phyloP scores from a whole-genome alignment of 1,140 invertebrate genomes.

The Drosophila pachea region DNA sequence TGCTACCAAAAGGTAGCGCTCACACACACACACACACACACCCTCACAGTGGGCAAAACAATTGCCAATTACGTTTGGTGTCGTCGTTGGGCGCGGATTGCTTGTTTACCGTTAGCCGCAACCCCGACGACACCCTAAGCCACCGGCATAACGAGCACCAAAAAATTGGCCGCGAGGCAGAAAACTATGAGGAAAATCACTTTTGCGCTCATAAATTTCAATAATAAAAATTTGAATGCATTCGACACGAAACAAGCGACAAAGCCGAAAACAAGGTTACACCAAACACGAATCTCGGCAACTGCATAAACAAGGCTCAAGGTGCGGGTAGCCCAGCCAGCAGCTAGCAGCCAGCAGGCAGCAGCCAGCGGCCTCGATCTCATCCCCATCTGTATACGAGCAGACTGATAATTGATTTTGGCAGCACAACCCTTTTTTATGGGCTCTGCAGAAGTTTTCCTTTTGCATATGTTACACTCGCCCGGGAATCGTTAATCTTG shows the following conservation, averaged over 20 bases:
- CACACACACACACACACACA: conserved; percentile 13
- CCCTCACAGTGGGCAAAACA: conserved; percentile 55
- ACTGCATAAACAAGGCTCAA: conserved; percentile 71
- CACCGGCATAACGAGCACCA: conserved; percentile 57
- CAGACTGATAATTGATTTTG: conserved; percentile 64
- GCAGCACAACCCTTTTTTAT: background rate
- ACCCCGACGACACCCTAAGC: conserved; percentile 43
- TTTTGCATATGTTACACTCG: conserved; percentile 58
- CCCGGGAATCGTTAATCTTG: conserved; percentile 32
- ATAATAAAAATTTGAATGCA: conserved; percentile 78
- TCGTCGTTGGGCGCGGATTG: conserved; percentile 13
- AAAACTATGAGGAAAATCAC: conserved; percentile 76
- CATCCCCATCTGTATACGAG: background rate
- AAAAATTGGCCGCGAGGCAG: conserved; percentile 35
- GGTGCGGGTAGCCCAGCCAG: conserved; percentile 56
- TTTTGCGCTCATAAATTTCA: conserved; percentile 77
- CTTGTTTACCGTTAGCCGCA: conserved; percentile 48
- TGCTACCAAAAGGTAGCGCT: conserved; percentile 54
- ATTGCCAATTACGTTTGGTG: conserved; percentile 68
- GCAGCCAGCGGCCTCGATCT: conserved; percentile 10
- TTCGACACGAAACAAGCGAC: conserved; percentile 68
- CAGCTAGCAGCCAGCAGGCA: conserved; percentile 25
- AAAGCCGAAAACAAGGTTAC: conserved; percentile 64
- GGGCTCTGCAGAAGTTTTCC: conserved; percentile 29
- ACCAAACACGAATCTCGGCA: conserved; percentile 64